phyloP scores from a whole-genome alignment of 2,797 vertebrate genomes.

The Silurus lanzhouensis region DNA sequence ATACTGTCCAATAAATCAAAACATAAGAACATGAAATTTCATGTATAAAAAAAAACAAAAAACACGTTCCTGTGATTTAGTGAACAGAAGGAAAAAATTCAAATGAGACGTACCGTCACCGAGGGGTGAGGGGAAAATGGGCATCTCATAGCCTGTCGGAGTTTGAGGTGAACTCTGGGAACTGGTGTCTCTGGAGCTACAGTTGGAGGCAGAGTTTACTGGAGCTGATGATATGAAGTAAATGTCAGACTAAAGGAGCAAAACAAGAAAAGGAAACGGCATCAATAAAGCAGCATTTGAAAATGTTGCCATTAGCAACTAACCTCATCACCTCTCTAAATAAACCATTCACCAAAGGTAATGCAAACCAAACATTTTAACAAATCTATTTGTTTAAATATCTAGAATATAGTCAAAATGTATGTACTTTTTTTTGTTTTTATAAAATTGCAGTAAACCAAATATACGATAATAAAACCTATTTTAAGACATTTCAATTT shows the following conservation, averaged over 20 bases:
- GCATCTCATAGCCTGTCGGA: constrained; percentile 84
- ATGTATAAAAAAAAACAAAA: background rate
- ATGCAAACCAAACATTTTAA: background rate
- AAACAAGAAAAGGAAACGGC: constrained; percentile 50
- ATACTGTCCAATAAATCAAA: background rate
- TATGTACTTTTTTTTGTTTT: background rate
- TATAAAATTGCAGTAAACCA: too few species aligned
- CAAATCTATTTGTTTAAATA: background rate
- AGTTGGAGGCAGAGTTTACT: constrained; percentile 83
- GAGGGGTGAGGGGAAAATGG: constrained; percentile 83
- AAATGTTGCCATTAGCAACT: background rate
- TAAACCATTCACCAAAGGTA: background rate
- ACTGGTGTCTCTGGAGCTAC: constrained; percentile 88
- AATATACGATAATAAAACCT: too few species aligned
- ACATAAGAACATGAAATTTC: background rate
- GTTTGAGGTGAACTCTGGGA: constrained; percentile 91
- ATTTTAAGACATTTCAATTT: background rate
- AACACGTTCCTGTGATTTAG: background rate
- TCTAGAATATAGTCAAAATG: background rate
- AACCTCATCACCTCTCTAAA: background rate
- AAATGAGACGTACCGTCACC: constrained; percentile 81
- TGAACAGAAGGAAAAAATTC: background rate
- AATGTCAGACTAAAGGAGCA: constrained; percentile 87
- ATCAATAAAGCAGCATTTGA: background rate
- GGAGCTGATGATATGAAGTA: constrained; percentile 90